Evolutionary conservation across 2,797 vertebrate species (phyloP).

Genomic region (Australoheros facetus): DNA sequence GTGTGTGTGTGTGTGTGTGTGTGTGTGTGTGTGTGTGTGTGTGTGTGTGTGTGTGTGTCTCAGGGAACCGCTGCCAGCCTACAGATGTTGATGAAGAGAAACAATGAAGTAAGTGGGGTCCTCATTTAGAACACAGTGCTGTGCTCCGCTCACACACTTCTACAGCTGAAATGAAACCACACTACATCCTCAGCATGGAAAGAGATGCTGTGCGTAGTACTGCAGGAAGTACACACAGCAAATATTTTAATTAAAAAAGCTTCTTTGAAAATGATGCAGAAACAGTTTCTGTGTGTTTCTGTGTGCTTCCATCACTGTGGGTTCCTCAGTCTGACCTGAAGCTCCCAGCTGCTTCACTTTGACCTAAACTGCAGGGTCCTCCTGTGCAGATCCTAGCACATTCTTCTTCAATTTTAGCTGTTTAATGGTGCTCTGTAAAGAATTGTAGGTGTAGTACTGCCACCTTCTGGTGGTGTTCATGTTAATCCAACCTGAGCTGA

Average conservation of each 20-base stretch:
- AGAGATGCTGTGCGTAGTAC: neutral
- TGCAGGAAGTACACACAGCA: too few relatives aligned
- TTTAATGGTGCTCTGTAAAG: neutral
- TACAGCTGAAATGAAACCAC: neutral
- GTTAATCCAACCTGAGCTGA: too few relatives aligned
- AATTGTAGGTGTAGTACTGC: neutral
- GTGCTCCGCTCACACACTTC: slow-evolving; percentile 16
- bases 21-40: slow-evolving; percentile 4
- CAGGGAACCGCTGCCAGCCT: slow-evolving; percentile 87
- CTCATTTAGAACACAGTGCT: neutral
- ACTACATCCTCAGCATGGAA: neutral
- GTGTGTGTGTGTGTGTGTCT: neutral
- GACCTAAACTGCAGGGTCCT: neutral
- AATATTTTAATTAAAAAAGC: neutral
- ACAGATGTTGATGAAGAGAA: slow-evolving; percentile 88
- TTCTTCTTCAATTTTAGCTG: neutral
- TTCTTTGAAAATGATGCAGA: neutral
- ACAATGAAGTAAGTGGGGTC: slow-evolving; percentile 85
- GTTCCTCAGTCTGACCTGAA: too few relatives aligned
- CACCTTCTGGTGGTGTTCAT: neutral
- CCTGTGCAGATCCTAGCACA: neutral
- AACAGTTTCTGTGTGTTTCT: neutral
- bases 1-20: neutral
- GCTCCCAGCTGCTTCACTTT: too few relatives aligned
- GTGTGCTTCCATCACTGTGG: neutral